A percentile compares a stretch with the other conserved stretches of the same genome.
Conservation (phyloP, 2,888 invertebrate genomes). For the Drepana falcataria region DNA sequence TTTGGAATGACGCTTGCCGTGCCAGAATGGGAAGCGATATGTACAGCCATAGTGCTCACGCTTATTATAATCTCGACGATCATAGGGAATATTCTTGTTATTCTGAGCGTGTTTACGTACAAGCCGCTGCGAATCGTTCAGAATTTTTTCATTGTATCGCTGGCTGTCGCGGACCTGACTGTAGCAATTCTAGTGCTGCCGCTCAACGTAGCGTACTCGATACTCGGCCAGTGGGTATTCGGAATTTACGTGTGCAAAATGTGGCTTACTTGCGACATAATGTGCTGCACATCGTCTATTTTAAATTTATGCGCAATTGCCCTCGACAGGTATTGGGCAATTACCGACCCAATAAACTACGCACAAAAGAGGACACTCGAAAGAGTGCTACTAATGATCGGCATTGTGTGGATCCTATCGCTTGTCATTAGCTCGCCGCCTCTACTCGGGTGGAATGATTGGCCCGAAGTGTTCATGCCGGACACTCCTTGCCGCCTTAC, state of each 20-base stretch:
- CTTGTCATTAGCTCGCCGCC: constrained; percentile 94
- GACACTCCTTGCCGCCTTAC: constrained; percentile 91
- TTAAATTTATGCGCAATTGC: constrained; percentile 96
- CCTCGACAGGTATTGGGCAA: constrained; percentile 95
- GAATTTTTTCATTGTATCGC: constrained; percentile 96
- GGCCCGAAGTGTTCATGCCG: constrained; percentile 90
- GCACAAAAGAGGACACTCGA: constrained; percentile 94
- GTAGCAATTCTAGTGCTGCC: constrained; percentile 95
- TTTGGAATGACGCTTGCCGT: constrained; percentile 86
- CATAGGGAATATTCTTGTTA: constrained; percentile 94
- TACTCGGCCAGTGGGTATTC: constrained; percentile 94
- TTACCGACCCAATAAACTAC: constrained; percentile 96
- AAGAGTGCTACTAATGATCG: constrained; percentile 91
- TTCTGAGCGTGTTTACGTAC: constrained; percentile 97
- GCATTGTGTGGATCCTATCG: constrained; percentile 91
- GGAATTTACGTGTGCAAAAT: constrained; percentile 95
- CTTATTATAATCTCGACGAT: constrained; percentile 93
- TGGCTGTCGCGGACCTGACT: constrained; percentile 95
- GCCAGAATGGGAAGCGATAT: constrained; percentile 90
- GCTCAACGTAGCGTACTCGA: constrained; percentile 94
- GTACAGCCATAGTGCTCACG: constrained; percentile 88
- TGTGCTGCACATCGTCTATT: constrained; percentile 97
- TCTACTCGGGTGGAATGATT: constrained; percentile 95
- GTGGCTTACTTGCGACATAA: constrained; percentile 97
- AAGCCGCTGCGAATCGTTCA: constrained; percentile 94